phyloP scores from a whole-genome alignment of 2,888 invertebrate species.

The Caradrina kadenii region DNA sequence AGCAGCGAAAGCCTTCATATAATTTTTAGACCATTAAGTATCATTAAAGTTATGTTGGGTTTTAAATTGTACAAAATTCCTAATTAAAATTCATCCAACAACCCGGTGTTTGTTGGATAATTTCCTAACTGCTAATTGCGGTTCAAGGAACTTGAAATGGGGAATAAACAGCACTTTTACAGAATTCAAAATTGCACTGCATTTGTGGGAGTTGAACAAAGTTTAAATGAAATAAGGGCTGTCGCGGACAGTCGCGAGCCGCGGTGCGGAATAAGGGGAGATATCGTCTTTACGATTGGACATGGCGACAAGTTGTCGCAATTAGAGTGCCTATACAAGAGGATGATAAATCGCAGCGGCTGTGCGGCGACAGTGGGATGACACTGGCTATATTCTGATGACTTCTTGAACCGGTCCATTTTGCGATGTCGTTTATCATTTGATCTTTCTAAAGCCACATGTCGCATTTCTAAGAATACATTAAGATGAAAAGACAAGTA shows the following conservation, averaged over 20 bases:
- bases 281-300: constrained; percentile 57
- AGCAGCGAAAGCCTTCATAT: constrained; percentile 10
- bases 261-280: constrained; percentile 50
- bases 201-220: constrained; percentile 39
- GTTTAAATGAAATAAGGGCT: constrained; percentile 54
- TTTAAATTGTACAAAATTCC: constrained; percentile 39
- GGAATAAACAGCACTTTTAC: constrained; percentile 55
- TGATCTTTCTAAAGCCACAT: constrained; percentile 57
- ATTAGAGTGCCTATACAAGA: constrained; percentile 72
- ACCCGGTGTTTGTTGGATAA: constrained; percentile 40
- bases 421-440: constrained; percentile 70
- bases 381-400: constrained; percentile 69
- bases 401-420: constrained; percentile 70
- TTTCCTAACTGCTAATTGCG: constrained; percentile 58
- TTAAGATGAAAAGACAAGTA: constrained; percentile 45
- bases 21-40: constrained; percentile 1
- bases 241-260: constrained; percentile 20
- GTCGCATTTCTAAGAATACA: constrained; percentile 49
- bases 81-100: constrained; percentile 54
- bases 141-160: constrained; percentile 59
- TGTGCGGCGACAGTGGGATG: constrained; percentile 62
- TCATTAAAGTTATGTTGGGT: constrained; percentile 12
- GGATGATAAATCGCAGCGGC: constrained; percentile 71
- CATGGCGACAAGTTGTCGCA: constrained; percentile 73
- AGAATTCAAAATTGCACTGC: constrained; percentile 38